Base-by-base conservation (phyloP, 1,140 invertebrate genomes). In the Brachystomella parvula region DNA sequence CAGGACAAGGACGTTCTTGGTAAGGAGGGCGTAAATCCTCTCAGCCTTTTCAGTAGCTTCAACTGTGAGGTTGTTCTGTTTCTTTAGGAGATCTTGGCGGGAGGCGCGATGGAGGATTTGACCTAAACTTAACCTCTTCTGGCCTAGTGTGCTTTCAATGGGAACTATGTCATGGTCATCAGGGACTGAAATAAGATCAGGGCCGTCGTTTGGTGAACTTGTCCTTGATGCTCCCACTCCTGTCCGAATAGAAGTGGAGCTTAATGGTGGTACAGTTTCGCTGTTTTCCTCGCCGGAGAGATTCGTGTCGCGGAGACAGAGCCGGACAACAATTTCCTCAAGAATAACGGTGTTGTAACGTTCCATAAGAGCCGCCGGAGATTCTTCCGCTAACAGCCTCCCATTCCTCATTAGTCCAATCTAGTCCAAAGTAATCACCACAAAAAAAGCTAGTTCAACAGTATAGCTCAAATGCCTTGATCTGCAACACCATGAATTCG, bases 371-470 rank as follows among this genome's bases (percentile, higher is more conserved):
- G 86, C 84, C 33, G 88, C 85, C 0, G 94, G 94, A 1, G 90
- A 89, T 76, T 94, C 89, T 80, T 98, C 93, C 0, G 93, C 93
- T 72, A 96, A 78, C 47, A 96, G 80, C 53, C 88, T 83, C 19
- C 94, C 94, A 74, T 87, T 90, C 69, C 94, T 82, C 92, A 97
- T 96, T 31, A 97, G 80, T 66, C 94, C 94, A 75, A 96, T 94
- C n/a, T 49, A 26, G 12, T 44, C 21, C 15, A 29, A 9, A 30
- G 15, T 21, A 15, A 21, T 60, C 15, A 12, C 30, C 24, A 17
- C 28, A 30, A 32, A 17, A 6, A 29, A 30, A 15, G 30, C 28
- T 32, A 3, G 24, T 21, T 29, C 28, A 30, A 29, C 31, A 32
- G 17, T 12, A 17, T 12, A 17, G 15, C 30, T 15, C 15, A 9